Conservation (phyloP, 1,140 invertebrate genomes). For the Drosophila trapezifrons region DNA sequence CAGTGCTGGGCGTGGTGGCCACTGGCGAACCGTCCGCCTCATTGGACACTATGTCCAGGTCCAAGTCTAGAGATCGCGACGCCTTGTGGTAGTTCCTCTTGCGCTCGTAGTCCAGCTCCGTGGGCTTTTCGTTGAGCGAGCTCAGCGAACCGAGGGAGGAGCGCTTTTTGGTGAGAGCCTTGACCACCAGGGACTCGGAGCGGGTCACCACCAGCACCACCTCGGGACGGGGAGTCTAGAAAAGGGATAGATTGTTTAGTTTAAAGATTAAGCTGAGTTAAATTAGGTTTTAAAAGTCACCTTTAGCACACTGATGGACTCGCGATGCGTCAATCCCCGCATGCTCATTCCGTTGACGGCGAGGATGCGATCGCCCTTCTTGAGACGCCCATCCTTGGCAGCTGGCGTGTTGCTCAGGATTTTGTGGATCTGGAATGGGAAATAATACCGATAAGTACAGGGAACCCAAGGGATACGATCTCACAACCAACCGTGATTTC, state of each 20-base stretch:
- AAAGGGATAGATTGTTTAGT: conserved; percentile 7
- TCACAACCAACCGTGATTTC: conserved; percentile 91
- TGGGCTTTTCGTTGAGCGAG: conserved; percentile 80
- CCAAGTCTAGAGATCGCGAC: conserved; percentile 78
- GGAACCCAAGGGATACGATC: accelerated
- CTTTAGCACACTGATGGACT: conserved; percentile 94
- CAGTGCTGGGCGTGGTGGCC: conserved; percentile 59
- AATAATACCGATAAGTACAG: background rate
- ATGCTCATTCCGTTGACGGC: conserved; percentile 95
- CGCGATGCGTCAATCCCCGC: conserved; percentile 91
- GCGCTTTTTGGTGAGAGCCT: conserved; percentile 79
- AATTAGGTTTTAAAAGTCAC: conserved; percentile 81
- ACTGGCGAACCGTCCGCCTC: conserved; percentile 40
- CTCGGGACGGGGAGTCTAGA: conserved; percentile 87
- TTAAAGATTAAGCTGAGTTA: background rate
- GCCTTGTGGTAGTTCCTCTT: conserved; percentile 82
- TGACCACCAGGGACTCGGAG: conserved; percentile 79
- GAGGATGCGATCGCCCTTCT: conserved; percentile 93
- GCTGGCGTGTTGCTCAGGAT: conserved; percentile 93
- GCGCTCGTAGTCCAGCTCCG: conserved; percentile 74
- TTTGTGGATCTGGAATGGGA: conserved; percentile 90
- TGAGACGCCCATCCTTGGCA: conserved; percentile 92
- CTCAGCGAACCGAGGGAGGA: conserved; percentile 82
- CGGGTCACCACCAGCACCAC: conserved; percentile 87
- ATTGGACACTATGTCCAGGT: conserved; percentile 81